Evolutionary conservation across 1,140 invertebrate genomes (phyloP).

Genomic region (Saccostrea glomerata): DNA sequence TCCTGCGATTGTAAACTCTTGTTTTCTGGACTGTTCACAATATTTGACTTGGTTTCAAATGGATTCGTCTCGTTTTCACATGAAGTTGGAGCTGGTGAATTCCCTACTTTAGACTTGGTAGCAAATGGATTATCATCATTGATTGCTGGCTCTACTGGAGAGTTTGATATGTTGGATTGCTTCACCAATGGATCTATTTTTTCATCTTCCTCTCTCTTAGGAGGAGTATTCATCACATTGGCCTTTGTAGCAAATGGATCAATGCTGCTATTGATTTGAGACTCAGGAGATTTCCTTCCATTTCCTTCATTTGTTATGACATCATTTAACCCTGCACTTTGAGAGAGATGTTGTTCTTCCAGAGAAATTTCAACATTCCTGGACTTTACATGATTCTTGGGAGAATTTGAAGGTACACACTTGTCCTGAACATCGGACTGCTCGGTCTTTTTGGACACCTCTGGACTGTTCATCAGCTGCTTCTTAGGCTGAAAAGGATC

Average conservation of each 20-base stretch:
- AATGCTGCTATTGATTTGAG: not conserved
- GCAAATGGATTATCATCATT: slow-evolving; percentile 50
- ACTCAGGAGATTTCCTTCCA: not conserved
- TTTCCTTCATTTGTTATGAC: not conserved
- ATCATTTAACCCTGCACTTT: not conserved
- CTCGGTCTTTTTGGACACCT: not conserved
- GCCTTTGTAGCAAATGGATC: not conserved
- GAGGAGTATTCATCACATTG: not conserved
- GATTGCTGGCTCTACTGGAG: not conserved
- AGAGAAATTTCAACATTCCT: not conserved
- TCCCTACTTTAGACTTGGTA: slow-evolving; percentile 39
- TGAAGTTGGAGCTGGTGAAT: slow-evolving; percentile 34
- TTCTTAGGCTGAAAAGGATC: slow-evolving; percentile 44
- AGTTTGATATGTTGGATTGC: not conserved
- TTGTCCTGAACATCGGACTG: not conserved
- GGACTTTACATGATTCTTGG: not conserved
- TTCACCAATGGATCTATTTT: not conserved
- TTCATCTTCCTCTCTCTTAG: not conserved
- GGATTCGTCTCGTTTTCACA: not conserved
- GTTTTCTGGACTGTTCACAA: slow-evolving; percentile 19
- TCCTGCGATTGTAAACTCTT: not conserved
- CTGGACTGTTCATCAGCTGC: slow-evolving; percentile 34
- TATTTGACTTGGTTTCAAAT: slow-evolving; percentile 44
- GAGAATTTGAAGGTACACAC: not conserved
- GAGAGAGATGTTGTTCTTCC: not conserved